Conservation (phyloP, 2,888 invertebrate genomes). For the Cartodere bifasciata region DNA sequence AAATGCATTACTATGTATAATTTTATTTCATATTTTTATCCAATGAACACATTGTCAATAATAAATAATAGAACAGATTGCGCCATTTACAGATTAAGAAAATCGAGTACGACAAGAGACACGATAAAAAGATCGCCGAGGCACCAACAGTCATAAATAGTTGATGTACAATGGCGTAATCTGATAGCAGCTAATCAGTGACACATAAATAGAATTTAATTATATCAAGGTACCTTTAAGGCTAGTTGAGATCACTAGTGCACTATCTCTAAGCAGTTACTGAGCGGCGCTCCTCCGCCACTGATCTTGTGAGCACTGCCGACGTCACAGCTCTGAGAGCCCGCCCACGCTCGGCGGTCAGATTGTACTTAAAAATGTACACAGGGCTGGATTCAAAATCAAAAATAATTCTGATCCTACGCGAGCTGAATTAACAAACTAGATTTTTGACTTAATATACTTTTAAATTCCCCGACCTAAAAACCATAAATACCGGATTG, state of each 20-base stretch:
- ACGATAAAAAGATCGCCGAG: conserved; percentile 9
- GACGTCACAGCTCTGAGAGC: conserved; percentile 24
- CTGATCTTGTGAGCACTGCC: conserved; percentile 24
- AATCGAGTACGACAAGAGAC: conserved; percentile 13
- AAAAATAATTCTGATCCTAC: too few relatives aligned
- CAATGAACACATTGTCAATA: conserved; percentile 36
- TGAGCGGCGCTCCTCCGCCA: conserved; percentile 18
- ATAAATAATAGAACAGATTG: conserved; percentile 32
- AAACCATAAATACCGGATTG: too few relatives aligned
- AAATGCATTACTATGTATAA: conserved; percentile 19
- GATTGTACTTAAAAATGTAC: conserved; percentile 17
- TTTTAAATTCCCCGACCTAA: too few relatives aligned
- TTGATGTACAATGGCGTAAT: conserved; percentile 34
- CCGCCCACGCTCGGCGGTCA: conserved; percentile 19
- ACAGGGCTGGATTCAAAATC: conserved; percentile 11
- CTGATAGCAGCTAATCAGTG: conserved; percentile 28
- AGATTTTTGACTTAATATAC: too few relatives aligned
- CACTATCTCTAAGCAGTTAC: conserved; percentile 30
- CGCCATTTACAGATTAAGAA: conserved; percentile 28
- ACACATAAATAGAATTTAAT: conserved; percentile 30
- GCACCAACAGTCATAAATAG: conserved; percentile 31
- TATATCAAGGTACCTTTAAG: conserved; percentile 35
- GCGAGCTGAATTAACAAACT: too few relatives aligned
- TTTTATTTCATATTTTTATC: conserved; percentile 33
- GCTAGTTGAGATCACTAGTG: conserved; percentile 38